Percentiles rank a stretch among this genome's conserved stretches.
phyloP scores from a whole-genome alignment of 2,113 vertebrate species.

The Alces alces region DNA sequence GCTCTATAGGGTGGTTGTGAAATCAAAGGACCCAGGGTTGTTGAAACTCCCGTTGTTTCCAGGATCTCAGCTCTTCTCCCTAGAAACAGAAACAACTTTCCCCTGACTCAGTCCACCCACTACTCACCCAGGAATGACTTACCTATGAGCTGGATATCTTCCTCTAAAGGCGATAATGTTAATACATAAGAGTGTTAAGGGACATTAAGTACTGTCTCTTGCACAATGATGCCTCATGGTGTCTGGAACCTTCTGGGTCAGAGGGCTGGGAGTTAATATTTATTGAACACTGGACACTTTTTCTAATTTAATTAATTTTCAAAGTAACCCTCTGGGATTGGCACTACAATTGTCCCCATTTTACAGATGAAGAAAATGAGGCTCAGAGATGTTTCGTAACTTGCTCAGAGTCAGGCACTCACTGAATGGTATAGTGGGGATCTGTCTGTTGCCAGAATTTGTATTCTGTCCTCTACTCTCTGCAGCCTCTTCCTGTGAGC shows the following conservation, averaged over 20 bases:
- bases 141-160: not conserved
- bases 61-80: not conserved
- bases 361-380: not conserved
- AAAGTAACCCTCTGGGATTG: not conserved
- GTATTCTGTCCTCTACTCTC: not conserved
- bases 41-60: not conserved
- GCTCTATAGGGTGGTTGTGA: not conserved
- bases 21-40: not conserved
- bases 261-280: not conserved
- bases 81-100: not conserved
- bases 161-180: not conserved
- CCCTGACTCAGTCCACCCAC: not conserved
- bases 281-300: not conserved
- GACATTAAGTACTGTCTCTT: not conserved
- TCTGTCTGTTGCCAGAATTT: not conserved
- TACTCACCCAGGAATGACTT: not conserved
- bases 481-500: not conserved
- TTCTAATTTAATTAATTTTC: not conserved
- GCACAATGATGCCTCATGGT: not conserved
- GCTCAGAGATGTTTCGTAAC: not conserved
- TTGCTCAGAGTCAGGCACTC: fast-evolving
- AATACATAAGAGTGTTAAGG: not conserved
- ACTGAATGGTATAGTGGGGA: not conserved
- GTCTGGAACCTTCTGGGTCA: not conserved
- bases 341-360: not conserved